Evolutionary conservation across 2,797 vertebrate genomes (phyloP).

Genomic region (Synaphobranchus kaupii): DNA sequence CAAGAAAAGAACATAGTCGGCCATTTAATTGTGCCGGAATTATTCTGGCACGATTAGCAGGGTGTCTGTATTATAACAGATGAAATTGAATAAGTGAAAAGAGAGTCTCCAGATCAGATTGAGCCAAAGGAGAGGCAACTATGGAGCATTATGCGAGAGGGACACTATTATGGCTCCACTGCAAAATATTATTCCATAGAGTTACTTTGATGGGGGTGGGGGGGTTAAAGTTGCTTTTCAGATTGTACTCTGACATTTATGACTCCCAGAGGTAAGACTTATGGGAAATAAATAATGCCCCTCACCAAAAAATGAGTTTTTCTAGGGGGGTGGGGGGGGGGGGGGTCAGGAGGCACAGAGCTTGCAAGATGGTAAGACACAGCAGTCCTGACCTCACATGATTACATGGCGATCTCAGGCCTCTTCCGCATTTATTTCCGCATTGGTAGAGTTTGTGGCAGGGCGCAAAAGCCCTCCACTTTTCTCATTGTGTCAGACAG

Average conservation of each 20-base stretch:
- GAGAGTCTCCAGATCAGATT: background rate
- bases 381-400: too few relatives aligned
- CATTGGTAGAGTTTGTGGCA: background rate
- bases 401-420: background rate
- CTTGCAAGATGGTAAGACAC: background rate
- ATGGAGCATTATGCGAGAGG: background rate
- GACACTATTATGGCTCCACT: background rate
- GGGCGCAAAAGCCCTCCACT: background rate
- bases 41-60: background rate
- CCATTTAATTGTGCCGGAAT: background rate
- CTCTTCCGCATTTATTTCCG: background rate
- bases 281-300: background rate
- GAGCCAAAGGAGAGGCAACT: background rate
- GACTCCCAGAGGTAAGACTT: background rate
- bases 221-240: background rate
- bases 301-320: background rate
- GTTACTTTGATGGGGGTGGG: background rate
- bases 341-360: background rate
- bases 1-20: background rate
- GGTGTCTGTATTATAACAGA: background rate
- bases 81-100: conserved; percentile 7
- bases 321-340: background rate
- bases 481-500: background rate
- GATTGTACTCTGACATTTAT: background rate
- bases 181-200: background rate